phyloP scores from a whole-genome alignment of 2,797 vertebrate species.

The Alectoris magna region DNA sequence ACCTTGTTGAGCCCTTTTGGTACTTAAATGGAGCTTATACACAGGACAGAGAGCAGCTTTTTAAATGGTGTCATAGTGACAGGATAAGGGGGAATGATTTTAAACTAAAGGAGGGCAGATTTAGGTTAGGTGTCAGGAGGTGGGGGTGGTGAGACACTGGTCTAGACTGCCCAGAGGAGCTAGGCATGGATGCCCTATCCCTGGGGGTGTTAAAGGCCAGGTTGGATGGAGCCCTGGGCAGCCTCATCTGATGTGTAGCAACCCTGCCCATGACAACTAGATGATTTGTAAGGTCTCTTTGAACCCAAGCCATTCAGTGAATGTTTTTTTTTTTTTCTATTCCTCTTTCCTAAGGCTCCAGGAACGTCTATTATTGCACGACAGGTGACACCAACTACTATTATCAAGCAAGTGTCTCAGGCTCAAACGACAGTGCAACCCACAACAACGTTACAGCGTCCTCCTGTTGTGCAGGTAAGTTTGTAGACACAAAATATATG shows the following conservation, averaged over 20 bases:
- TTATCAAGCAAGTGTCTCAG: slow-evolving; percentile 92
- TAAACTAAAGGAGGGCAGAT: not conserved
- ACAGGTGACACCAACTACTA: slow-evolving; percentile 89
- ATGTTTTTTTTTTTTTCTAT: not conserved
- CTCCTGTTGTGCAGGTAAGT: slow-evolving; percentile 90
- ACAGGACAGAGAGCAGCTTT: not conserved
- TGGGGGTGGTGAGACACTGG: not conserved
- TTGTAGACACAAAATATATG: not conserved
- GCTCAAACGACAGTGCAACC: slow-evolving; percentile 86
- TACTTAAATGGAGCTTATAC: not conserved
- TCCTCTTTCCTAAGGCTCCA: slow-evolving; percentile 80
- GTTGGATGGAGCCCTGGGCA: not conserved
- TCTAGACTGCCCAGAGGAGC: not conserved
- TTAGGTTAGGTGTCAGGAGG: not conserved
- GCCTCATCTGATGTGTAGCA: not conserved
- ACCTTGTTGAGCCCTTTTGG: not conserved
- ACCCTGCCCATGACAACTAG: not conserved
- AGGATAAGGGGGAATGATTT: not conserved
- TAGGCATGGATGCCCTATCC: not conserved
- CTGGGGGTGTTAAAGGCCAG: not conserved
- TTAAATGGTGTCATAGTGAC: not conserved
- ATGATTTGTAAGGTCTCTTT: not conserved
- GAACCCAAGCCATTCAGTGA: not conserved
- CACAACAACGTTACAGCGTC: slow-evolving; percentile 91
- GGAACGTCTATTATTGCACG: slow-evolving; percentile 89